These are phyloP conservation scores for Rousettus madagascariensis DNA, from an alignment of 2,797 vertebrate genomes.

Conservation along the genomic window DNA sequence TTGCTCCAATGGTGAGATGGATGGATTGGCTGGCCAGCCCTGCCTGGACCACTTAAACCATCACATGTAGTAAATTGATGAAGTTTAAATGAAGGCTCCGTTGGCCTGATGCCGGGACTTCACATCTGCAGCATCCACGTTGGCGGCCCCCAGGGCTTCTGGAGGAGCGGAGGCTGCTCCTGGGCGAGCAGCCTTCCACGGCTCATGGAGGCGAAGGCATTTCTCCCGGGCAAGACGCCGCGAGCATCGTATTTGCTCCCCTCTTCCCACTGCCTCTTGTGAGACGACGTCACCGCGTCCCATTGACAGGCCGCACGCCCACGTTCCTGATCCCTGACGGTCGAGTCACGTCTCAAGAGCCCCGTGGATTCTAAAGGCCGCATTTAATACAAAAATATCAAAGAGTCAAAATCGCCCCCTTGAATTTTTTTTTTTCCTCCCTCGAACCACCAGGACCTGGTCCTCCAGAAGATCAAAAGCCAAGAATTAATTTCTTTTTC, in stretches of 20 bases:
- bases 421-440: not conserved
- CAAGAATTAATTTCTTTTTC: not conserved
- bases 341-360: not conserved
- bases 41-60: no score
- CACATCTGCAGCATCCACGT: not conserved
- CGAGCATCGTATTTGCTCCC: not conserved
- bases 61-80: not conserved
- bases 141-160: not conserved
- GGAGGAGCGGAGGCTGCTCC: not conserved
- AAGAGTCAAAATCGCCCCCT: not conserved
- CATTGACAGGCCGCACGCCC: accelerated
- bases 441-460: not conserved
- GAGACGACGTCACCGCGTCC: accelerated
- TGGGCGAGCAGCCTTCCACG: no score
- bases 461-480: not conserved
- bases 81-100: not conserved
- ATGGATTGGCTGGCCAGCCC: not conserved
- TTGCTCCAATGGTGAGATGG: not conserved
- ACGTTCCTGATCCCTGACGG: not conserved
- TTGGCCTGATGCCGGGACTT: not conserved
- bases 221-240: not conserved
- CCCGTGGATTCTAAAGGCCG: not conserved
- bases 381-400: not conserved
- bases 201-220: not conserved
- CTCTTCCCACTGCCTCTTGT: not conserved